Conservation (phyloP, 30 jellyfish, hydroid and myxozoan species). For the Hydractinia echinata region DNA sequence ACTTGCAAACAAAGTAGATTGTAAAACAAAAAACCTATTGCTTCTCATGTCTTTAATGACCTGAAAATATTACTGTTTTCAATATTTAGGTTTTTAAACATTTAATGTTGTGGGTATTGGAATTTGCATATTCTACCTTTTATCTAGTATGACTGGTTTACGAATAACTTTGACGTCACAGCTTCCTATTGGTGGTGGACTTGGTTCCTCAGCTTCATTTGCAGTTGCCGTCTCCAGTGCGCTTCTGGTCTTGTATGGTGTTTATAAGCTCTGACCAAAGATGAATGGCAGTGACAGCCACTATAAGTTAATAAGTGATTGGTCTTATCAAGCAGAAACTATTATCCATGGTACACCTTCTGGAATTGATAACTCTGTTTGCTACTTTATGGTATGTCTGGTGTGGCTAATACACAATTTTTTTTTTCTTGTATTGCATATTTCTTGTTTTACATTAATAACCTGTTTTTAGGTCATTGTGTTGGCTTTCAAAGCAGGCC, state of each 20-base stretch:
- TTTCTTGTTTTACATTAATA: not conserved
- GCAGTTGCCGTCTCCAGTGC: conserved; percentile 67
- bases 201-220: conserved; percentile 95
- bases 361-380: conserved; percentile 87
- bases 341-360: conserved; percentile 94
- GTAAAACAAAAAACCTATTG: no score
- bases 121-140: not conserved
- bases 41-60: no score
- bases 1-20: no score
- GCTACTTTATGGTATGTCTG: conserved; percentile 62
- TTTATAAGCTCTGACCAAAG: conserved; percentile 4
- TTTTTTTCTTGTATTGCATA: not conserved
- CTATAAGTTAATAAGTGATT: conserved; percentile 51
- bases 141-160: conserved; percentile 59
- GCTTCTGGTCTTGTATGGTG: conserved; percentile 35
- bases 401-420: not conserved
- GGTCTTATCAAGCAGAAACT: conserved; percentile 81
- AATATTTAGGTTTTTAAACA: no score
- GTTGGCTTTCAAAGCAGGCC: no score
- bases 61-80: no score
- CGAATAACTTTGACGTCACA: conserved; percentile 47
- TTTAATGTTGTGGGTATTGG: no score
- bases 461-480: no score
- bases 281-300: conserved; percentile 30
- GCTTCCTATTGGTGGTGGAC: conserved; percentile 85